phyloP scores from a whole-genome alignment of 2,113 vertebrate genomes.

The Corythaeola cristata region DNA sequence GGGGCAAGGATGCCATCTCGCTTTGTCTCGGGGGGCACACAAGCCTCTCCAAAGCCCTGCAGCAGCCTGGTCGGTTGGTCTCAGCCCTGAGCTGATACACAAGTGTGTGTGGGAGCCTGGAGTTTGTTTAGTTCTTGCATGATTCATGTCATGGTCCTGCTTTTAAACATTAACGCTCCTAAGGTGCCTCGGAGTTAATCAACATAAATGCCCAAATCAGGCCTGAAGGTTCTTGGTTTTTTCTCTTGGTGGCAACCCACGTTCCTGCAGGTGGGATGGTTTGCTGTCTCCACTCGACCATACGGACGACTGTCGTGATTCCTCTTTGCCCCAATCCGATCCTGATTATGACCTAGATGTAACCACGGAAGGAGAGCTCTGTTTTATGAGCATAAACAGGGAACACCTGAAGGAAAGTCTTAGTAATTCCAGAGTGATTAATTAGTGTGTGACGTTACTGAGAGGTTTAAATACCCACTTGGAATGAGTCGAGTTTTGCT shows the following conservation, averaged over 20 bases:
- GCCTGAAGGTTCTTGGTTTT: neutral
- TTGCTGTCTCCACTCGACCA: neutral
- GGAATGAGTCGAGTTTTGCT: neutral
- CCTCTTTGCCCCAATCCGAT: neutral
- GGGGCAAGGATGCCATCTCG: neutral
- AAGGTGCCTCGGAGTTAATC: neutral
- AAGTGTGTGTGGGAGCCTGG: neutral
- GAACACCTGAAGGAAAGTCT: neutral
- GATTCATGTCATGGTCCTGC: neutral
- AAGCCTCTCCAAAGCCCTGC: neutral
- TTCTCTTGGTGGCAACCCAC: neutral
- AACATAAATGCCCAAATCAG: neutral
- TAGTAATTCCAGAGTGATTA: neutral
- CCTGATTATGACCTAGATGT: no score
- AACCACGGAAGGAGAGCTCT: neutral
- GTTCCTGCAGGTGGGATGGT: neutral
- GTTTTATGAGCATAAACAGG: neutral
- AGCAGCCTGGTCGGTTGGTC: no score
- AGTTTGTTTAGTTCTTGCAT: neutral
- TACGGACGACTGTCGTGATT: accelerated
- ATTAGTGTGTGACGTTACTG: accelerated
- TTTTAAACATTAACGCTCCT: neutral
- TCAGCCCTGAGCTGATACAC: neutral
- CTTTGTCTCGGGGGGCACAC: neutral
- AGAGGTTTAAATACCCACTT: no score